phyloP scores from a whole-genome alignment of 2,113 vertebrate species.

The Labeo catla region DNA sequence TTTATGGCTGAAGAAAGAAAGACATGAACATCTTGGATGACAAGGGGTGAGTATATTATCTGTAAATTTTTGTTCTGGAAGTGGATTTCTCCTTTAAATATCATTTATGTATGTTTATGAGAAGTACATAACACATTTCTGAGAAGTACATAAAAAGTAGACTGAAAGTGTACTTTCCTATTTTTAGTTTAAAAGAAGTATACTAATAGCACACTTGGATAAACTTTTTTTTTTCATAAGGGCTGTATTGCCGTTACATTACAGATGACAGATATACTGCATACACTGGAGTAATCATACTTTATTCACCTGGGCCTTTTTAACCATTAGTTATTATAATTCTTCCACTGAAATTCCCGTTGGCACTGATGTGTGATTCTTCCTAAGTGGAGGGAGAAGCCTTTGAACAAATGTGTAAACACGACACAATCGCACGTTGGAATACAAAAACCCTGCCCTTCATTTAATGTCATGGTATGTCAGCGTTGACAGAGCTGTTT shows the following conservation, averaged over 20 bases:
- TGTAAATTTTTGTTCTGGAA: too few relatives aligned
- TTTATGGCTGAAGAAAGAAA: too few relatives aligned
- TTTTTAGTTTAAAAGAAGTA: too few relatives aligned
- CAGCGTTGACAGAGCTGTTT: background rate
- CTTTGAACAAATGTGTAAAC: constrained; percentile 12
- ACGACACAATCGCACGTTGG: background rate
- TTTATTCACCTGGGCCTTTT: background rate
- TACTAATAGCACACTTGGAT: too few relatives aligned
- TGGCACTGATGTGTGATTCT: background rate
- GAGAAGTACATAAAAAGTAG: too few relatives aligned
- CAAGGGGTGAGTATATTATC: too few relatives aligned
- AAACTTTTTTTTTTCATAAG: too few relatives aligned
- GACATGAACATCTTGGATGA: too few relatives aligned
- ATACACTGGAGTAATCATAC: background rate
- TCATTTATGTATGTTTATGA: too few relatives aligned
- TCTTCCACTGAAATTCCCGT: background rate
- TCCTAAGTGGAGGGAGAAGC: background rate
- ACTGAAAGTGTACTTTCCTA: too few relatives aligned
- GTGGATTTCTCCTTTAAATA: too few relatives aligned
- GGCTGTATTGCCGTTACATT: background rate
- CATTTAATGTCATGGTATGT: background rate
- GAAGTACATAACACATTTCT: too few relatives aligned
- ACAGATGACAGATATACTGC: background rate
- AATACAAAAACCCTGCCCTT: constrained; percentile 4
- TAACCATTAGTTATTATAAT: background rate